Percentiles rank a stretch among this genome's conserved stretches.
Conservation (phyloP, 1,140 invertebrate genomes). For the Apis florea region DNA sequence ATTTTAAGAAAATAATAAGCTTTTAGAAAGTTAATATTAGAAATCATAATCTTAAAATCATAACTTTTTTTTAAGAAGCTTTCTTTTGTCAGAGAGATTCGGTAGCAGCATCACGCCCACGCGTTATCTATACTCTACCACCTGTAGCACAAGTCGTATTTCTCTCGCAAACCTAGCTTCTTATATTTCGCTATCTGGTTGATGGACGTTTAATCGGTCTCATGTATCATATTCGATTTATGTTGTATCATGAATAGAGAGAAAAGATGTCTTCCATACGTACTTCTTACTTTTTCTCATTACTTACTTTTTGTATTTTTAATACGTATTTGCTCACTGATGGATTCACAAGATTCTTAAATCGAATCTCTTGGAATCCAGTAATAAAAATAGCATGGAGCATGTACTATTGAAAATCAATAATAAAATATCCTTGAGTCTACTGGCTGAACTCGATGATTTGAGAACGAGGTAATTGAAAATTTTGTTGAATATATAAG, state of each 20-base stretch:
- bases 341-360: neutral
- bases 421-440: constrained; percentile 14
- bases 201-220: neutral
- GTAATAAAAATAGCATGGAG: constrained; percentile 18
- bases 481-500: neutral
- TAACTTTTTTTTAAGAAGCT: neutral
- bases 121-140: constrained; percentile 34
- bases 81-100: constrained; percentile 1
- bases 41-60: neutral
- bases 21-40: neutral
- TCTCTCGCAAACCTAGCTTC: neutral
- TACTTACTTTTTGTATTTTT: neutral
- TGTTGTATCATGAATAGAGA: too few species aligned
- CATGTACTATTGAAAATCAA: constrained; percentile 35
- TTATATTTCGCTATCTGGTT: neutral
- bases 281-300: neutral
- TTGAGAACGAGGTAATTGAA: neutral
- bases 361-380: constrained; percentile 1
- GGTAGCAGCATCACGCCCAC: neutral
- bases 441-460: neutral
- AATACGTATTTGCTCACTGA: neutral
- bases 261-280: too few species aligned
- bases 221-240: neutral
- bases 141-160: constrained; percentile 46
- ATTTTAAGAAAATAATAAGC: neutral